Base-by-base conservation (phyloP, 2,797 vertebrate genomes). In the Lophius americanus region DNA sequence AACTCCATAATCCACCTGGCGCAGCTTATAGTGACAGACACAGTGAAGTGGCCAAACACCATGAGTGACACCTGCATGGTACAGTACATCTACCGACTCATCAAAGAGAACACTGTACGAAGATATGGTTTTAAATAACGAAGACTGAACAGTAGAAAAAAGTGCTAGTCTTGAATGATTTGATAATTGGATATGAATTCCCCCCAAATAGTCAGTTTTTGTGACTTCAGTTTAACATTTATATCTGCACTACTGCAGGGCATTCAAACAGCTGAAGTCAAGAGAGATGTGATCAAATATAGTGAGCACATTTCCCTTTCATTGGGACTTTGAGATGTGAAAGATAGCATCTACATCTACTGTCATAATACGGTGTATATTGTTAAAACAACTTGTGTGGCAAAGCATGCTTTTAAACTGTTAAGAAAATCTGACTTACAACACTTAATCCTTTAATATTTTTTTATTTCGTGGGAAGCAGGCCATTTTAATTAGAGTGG, bases 1-100 rank as follows among this genome's bases (percentile, higher is more conserved):
- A 97, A 95, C 73, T 99, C 95, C 85, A 96, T 99, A 89, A 97
- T 98, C 88, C 94, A 98, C 14, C 93, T 99, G 11, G 94, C 97
- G 79, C 95, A 92, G 82, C 94, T 97, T 11, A 98, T 99, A 2
- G 90, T 96, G 85, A 95, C 90, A 79, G 94, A 96, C 66, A 89
- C 94, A 0, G 91, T 99, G 65, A 96, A 95, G 76, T 99, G 98
- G 98, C 96, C 97, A 0, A 74, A 85, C 6, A 88, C 81, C 8
- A 96, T 99, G 87, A 97, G 95, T 79, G 78, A 91, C 13, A 89
- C 76, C 60, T 97, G 97, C 86, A 95, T 85, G 95, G 98, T 99
- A 94, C 68, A 51, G n/a, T 64, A 37, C 10, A 58, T n/a, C 35
- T 36, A 3, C 46, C 47, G 12, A 63, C 38, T 46, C 5, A 3